Evolutionary conservation across 2,113 vertebrate genomes (phyloP).

Genomic region (Pelvicachromis taeniatus): DNA sequence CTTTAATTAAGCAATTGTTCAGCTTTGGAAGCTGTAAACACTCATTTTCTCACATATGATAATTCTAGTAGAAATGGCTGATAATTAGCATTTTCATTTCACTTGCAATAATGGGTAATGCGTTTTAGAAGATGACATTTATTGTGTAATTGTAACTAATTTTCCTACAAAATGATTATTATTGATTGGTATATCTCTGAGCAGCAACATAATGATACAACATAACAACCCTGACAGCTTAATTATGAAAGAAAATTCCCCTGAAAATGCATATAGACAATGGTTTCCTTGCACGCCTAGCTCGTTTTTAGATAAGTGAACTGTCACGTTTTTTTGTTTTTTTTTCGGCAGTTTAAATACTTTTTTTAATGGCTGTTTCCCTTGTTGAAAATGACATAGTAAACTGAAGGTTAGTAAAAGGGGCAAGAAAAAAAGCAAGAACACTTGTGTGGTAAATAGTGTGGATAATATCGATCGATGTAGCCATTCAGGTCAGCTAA

Average conservation of each 20-base stretch:
- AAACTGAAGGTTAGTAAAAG: background rate
- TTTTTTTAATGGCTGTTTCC: background rate
- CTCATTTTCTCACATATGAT: background rate
- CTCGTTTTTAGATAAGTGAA: background rate
- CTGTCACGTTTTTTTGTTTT: background rate
- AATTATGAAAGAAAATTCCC: background rate
- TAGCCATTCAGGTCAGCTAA: background rate
- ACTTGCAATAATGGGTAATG: background rate
- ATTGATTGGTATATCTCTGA: background rate
- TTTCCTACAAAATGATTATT: background rate
- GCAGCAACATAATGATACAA: background rate
- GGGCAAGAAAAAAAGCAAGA: background rate
- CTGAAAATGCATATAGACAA: background rate
- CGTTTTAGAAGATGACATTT: background rate
- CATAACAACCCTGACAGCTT: background rate
- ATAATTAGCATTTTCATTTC: background rate
- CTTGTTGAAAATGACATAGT: background rate
- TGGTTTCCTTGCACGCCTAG: background rate
- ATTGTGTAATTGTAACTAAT: background rate
- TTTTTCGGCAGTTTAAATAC: background rate
- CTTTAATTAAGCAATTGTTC: background rate
- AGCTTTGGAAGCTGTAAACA: background rate
- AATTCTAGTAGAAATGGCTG: background rate
- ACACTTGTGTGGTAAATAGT: background rate
- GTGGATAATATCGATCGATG: background rate